Evolutionary conservation across 2,797 vertebrate genomes (phyloP).

Genomic region (Leptodactylus fallax): DNA sequence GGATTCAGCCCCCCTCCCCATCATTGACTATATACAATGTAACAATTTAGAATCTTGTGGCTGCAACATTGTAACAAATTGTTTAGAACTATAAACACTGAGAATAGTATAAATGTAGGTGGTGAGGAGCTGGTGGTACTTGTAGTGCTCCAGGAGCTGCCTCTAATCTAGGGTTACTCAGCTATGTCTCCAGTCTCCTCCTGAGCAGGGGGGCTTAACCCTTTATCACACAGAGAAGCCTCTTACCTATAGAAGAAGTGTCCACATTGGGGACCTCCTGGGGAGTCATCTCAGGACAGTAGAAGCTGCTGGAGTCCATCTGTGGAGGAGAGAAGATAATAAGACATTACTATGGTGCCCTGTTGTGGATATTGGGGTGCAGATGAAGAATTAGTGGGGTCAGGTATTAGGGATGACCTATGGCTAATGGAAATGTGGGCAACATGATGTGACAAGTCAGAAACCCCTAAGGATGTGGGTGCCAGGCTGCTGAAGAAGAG

Average conservation of each 20-base stretch:
- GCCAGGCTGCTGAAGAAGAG: too few species aligned
- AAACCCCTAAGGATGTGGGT: neutral
- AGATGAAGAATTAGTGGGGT: too few species aligned
- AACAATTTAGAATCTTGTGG: neutral
- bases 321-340: neutral
- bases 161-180: neutral
- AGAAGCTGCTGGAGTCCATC: constrained; percentile 52
- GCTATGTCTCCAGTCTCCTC: neutral
- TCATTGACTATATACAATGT: neutral
- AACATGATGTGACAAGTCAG: too few species aligned
- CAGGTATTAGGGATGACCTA: too few species aligned
- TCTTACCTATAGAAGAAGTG: neutral
- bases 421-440: too few species aligned
- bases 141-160: neutral
- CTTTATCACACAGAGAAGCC: neutral
- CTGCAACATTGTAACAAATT: neutral
- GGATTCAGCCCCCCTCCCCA: neutral
- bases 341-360: neutral
- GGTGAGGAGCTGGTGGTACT: neutral
- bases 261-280: constrained; percentile 58
- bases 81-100: neutral
- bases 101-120: neutral
- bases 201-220: neutral
- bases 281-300: constrained; percentile 23
- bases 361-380: too few species aligned